Conservation (phyloP, 2,797 vertebrate species). For the Toxotes lorentzi region DNA sequence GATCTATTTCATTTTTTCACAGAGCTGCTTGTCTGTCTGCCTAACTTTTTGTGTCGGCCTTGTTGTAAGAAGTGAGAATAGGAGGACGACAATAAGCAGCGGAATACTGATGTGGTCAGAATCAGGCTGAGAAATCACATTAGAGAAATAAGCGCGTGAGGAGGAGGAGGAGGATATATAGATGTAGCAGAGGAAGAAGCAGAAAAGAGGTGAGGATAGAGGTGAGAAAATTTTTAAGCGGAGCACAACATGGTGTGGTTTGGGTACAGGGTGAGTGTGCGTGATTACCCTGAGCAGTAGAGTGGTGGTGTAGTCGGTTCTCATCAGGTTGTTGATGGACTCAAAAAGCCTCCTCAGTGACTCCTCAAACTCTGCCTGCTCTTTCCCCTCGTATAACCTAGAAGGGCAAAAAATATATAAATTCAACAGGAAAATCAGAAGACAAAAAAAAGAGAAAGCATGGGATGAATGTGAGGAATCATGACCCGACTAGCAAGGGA, state of each 20-base stretch:
- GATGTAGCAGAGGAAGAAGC: background rate
- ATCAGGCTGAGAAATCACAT: constrained; percentile 12
- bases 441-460: constrained; percentile 1
- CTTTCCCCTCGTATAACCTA: constrained; percentile 97
- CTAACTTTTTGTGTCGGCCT: constrained; percentile 25
- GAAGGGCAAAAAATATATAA: constrained; percentile 17
- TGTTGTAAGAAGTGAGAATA: constrained; percentile 6
- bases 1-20: constrained; percentile 36
- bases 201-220: background rate
- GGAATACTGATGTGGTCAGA: constrained; percentile 41
- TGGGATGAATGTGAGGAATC: background rate
- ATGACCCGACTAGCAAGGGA: background rate
- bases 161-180: constrained; percentile 16
- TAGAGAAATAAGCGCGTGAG: background rate
- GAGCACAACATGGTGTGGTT: background rate
- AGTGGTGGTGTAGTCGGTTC: constrained; percentile 90
- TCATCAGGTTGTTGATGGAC: constrained; percentile 98
- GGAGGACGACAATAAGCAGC: constrained; percentile 20
- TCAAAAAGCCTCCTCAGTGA: constrained; percentile 95
- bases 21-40: constrained; percentile 17
- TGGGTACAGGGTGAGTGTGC: background rate
- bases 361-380: constrained; percentile 96
- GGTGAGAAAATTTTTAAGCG: background rate
- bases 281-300: constrained; percentile 91
- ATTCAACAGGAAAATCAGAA: constrained; percentile 8